phyloP scores from a whole-genome alignment of 2,888 invertebrate genomes.

The Griposia aprilina region DNA sequence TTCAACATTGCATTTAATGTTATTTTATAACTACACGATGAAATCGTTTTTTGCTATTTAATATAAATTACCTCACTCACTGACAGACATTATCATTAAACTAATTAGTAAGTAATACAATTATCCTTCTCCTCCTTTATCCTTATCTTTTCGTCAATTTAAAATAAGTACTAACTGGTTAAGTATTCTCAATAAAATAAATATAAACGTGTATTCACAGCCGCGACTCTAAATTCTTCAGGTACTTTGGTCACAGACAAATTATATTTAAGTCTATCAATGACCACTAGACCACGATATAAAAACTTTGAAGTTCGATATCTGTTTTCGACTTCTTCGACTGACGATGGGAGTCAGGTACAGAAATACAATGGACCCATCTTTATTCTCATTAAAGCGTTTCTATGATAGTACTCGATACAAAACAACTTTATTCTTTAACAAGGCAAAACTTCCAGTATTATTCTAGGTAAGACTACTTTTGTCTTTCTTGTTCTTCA shows the following conservation, averaged over 20 bases:
- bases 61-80: background rate
- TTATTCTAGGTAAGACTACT: conserved; percentile 10
- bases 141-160: background rate
- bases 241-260: conserved; percentile 58
- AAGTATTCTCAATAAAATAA: conserved; percentile 41
- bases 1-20: conserved; percentile 37
- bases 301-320: background rate
- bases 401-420: background rate
- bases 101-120: background rate
- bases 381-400: background rate
- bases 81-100: background rate
- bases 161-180: conserved; percentile 41
- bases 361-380: background rate
- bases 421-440: background rate
- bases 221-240: conserved; percentile 55
- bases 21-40: background rate
- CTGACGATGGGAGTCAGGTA: background rate
- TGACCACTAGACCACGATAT: conserved; percentile 37
- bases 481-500: background rate
- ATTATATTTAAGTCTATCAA: conserved; percentile 22
- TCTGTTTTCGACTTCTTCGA: background rate
- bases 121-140: background rate
- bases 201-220: conserved; percentile 62
- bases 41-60: background rate
- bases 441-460: conserved; percentile 1